Evolutionary conservation across 1,140 invertebrate species (phyloP), one percentile per base, ranked within the genome.

Genomic region (Rhagoletis zephyria): DNA sequence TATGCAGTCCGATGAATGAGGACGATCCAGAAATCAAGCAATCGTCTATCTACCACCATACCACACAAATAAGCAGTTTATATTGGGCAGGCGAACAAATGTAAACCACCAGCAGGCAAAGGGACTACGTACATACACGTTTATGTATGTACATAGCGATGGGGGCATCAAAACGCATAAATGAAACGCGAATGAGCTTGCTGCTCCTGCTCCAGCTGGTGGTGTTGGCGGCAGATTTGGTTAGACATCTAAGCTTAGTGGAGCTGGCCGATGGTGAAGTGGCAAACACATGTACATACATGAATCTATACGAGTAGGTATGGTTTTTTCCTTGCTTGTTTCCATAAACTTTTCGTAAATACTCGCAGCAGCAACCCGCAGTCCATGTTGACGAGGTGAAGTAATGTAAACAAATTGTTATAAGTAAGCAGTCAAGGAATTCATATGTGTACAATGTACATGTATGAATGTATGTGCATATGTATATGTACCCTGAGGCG

Each of bases 121-220:
- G 16, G 67, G 45, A 42, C 67, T 74, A 42, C 42, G 67, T 56
- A 56, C 0, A 5, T 56, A 10, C 30, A 30, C 30, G 30, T 30
- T 30, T 30, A 30, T 30, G 30, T 30, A 30, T 30, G 30, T 30
- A 30, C 30, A 30, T 30, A 30, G 30, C 30, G 30, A 30, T 30
- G 51, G 51, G 45, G 67, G 67, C 67, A 42, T 74, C 67, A 48
- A 74, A 45, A 42, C 67, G 67, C 67, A 74, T 40, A 48, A 45
- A 74, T 74, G 67, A 74, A 74, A 74, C 40, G n/a, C 67, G 42
- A 74, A 74, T 16, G 67, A 74, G 67, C 12, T 42, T 74, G 67
- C 42, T 45, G 67, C 67, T 48, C 42, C 67, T 74, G 12, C 42
- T 12, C 10, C 65, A 40, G 40, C 12, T 40, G 65, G 12, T 74